Percentiles rank a stretch among this genome's conserved stretches.
Evolutionary conservation across 1,140 invertebrate species (phyloP).

Genomic region (Danaus melanippus): DNA sequence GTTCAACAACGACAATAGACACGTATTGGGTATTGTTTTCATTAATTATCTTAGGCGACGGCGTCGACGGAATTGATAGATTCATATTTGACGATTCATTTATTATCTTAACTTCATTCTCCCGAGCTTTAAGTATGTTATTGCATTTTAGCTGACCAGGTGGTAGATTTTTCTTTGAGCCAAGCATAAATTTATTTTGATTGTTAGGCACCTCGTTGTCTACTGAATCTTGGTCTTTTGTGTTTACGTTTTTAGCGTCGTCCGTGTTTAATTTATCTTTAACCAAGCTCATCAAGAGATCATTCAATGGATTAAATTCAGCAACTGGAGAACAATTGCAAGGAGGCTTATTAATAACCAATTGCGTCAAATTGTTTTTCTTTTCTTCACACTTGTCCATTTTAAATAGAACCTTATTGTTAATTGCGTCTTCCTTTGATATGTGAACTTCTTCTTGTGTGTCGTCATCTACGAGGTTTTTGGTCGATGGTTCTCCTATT

Average conservation of each 20-base stretch:
- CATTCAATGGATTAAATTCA: conserved; percentile 67
- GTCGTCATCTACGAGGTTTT: conserved; percentile 57
- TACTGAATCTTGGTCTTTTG: conserved; percentile 73
- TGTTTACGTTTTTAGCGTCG: conserved; percentile 73
- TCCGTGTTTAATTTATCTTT: conserved; percentile 74
- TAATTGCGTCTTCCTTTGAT: conserved; percentile 67
- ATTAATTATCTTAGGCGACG: conserved; percentile 64
- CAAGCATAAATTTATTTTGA: conserved; percentile 74
- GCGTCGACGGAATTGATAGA: conserved; percentile 53
- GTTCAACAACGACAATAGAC: conserved; percentile 73
- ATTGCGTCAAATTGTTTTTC: conserved; percentile 59
- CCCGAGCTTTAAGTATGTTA: conserved; percentile 92
- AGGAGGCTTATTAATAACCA: conserved; percentile 57
- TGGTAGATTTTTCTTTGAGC: conserved; percentile 79
- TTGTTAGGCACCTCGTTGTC: conserved; percentile 78
- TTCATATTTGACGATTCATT: conserved; percentile 61
- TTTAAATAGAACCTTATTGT: conserved; percentile 63
- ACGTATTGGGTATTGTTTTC: conserved; percentile 72
- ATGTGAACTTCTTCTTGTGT: conserved; percentile 42
- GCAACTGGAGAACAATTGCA: conserved; percentile 60
- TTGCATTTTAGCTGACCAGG: conserved; percentile 95
- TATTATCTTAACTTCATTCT: conserved; percentile 65
- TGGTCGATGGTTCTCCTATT: conserved; percentile 41
- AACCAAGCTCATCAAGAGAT: conserved; percentile 62
- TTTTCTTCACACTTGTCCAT: conserved; percentile 57